Conservation (phyloP, 2,888 invertebrate genomes). For the Leptinotarsa haldemani region DNA sequence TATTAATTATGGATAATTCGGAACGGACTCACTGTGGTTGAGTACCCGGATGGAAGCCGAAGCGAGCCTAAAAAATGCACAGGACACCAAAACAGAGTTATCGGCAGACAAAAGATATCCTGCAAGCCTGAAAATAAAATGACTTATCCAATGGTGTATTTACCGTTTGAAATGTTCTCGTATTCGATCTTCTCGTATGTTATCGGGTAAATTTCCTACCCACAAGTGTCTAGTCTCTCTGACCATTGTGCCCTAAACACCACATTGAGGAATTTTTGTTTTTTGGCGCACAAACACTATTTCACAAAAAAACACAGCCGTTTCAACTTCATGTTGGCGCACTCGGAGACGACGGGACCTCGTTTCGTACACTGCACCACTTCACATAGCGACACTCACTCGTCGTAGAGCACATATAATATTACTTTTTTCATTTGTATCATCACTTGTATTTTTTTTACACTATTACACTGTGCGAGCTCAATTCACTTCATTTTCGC, state of each 20-base stretch:
- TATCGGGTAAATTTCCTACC: constrained; percentile 99
- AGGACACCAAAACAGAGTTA: constrained; percentile 19
- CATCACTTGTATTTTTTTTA: constrained; percentile 40
- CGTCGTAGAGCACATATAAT: constrained; percentile 41
- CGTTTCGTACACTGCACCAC: constrained; percentile 48
- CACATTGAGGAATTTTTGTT: constrained; percentile 85
- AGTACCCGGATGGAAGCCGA: constrained; percentile 20
- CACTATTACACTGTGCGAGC: constrained; percentile 57
- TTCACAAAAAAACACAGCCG: constrained; percentile 62
- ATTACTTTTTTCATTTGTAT: constrained; percentile 44
- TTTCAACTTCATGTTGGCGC: constrained; percentile 59
- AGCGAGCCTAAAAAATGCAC: constrained; percentile 25
- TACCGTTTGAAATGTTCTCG: constrained; percentile 98
- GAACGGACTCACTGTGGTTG: constrained; percentile 33
- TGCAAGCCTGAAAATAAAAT: constrained; percentile 35
- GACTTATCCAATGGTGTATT: constrained; percentile 57
- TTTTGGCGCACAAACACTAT: constrained; percentile 66
- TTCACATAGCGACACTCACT: constrained; percentile 47
- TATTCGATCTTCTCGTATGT: constrained; percentile 97
- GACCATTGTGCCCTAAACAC: constrained; percentile 98
- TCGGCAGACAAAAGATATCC: constrained; percentile 24
- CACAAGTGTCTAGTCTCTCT: constrained; percentile 99
- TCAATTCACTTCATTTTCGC: constrained; percentile 62
- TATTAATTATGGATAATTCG: constrained; percentile 11
- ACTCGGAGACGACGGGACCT: constrained; percentile 41